phyloP scores from a whole-genome alignment of 2,888 invertebrate genomes.

The Hyppa rectilinea region DNA sequence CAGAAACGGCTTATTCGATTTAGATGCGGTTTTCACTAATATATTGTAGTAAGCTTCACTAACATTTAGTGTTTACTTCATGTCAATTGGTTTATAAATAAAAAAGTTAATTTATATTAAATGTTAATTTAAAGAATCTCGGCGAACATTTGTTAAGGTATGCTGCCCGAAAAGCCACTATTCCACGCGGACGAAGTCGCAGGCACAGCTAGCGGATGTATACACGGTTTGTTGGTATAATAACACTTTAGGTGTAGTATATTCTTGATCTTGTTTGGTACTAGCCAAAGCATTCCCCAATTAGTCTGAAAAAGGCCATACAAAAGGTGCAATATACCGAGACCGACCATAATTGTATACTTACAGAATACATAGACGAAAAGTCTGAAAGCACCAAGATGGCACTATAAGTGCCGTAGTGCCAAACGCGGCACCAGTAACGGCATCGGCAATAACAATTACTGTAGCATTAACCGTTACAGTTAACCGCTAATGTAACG shows the following conservation, averaged over 20 bases:
- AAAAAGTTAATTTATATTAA: too few species aligned
- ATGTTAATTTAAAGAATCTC: too few species aligned
- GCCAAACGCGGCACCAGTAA: constrained; percentile 60
- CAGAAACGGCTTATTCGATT: too few species aligned
- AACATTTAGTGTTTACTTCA: too few species aligned
- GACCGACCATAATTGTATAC: constrained; percentile 3
- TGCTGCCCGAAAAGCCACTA: too few species aligned
- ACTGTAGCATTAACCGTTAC: constrained; percentile 84
- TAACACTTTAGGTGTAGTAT: neutral
- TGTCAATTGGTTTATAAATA: too few species aligned
- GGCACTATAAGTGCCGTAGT: constrained; percentile 33
- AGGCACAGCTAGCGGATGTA: too few species aligned
- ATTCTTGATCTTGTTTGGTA: neutral
- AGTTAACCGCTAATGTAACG: constrained; percentile 82
- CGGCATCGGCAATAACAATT: constrained; percentile 82
- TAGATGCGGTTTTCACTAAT: too few species aligned
- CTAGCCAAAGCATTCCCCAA: neutral
- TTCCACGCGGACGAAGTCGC: too few species aligned
- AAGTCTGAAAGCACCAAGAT: constrained; percentile 37
- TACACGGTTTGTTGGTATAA: too few species aligned
- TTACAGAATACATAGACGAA: constrained; percentile 30
- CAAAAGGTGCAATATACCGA: neutral
- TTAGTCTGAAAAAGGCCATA: neutral
- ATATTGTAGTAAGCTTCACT: too few species aligned
- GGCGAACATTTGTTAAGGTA: too few species aligned